Percentiles rank a stretch among this genome's conserved stretches.
Conservation (phyloP, 2,113 vertebrate species). For the Oreochromis tanganicae region DNA sequence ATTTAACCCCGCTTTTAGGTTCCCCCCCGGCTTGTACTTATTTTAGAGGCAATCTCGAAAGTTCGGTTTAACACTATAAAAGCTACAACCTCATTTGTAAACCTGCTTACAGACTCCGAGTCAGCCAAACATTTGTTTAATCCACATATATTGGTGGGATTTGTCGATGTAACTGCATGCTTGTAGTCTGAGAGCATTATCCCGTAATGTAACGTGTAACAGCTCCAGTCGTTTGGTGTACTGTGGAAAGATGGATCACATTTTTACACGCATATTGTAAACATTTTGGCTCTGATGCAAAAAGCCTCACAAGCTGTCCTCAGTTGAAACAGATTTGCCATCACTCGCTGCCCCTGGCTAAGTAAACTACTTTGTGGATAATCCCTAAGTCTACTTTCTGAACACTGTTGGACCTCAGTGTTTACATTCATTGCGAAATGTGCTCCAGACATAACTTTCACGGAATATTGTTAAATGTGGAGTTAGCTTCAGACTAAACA, state of each 20-base stretch:
- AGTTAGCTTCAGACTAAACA: background rate
- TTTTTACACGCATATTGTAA: conserved; percentile 3
- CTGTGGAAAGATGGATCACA: conserved; percentile 20
- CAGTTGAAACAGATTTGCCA: conserved; percentile 57
- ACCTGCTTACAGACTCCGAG: background rate
- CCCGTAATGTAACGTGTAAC: background rate
- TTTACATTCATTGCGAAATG: background rate
- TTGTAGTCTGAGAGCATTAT: background rate
- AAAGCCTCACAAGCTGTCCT: conserved; percentile 28
- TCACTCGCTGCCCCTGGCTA: conserved; percentile 2
- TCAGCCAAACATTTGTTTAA: background rate
- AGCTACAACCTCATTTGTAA: background rate
- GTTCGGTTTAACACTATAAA: background rate
- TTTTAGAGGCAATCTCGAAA: background rate
- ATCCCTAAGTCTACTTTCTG: conserved; percentile 31
- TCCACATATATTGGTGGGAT: background rate
- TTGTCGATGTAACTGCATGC: background rate
- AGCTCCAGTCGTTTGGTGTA: conserved; percentile 32
- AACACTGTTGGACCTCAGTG: background rate
- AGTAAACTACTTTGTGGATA: conserved; percentile 35
- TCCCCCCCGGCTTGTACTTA: background rate
- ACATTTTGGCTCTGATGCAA: conserved; percentile 31
- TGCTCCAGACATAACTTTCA: background rate
- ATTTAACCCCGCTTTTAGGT: background rate
- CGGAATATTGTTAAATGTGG: background rate